Base-by-base conservation (phyloP, 1,140 invertebrate genomes). In the Bemisia tabaci region DNA sequence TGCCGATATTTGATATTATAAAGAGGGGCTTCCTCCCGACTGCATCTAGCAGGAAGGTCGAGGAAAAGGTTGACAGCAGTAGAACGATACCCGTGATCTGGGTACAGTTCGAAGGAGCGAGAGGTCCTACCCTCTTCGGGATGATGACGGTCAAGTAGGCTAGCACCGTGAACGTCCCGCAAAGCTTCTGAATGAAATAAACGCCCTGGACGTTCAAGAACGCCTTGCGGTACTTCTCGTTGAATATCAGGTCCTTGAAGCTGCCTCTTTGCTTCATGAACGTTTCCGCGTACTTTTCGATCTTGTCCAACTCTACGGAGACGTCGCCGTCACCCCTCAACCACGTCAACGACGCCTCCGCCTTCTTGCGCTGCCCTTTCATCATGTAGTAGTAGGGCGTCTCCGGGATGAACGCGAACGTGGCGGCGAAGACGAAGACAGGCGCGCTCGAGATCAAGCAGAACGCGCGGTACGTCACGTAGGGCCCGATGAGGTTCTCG, bases 381-480 rank as follows among this genome's bases (percentile, higher is more conserved):
- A 78, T 77, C 0, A 91, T 76, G 27, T 87, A 78, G 68, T 83
- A 91, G 65, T 85, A 85, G 0, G 93, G 92, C 39, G 89, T 88
- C 74, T 95, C 93, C 0, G 92, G 92, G 79, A 92, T 87, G 62
- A 84, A 84, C 5, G 83, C 64, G 78, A 89, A 88, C 70, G 86
- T 85, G 0, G 82, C 65, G 0, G 89, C 71, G 75, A 91, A 88
- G 0, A 85, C 39, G 0, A 84, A 71, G 0, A 86, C 85, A 39
- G 87, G 73, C 0, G 78, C 75, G 1, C 84, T 77, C 68, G 86
- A 87, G 1, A 83, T 75, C 67, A 87, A 83, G 68, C 87, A 85
- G 23, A 91, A 79, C 1, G 78, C 78, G 23, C 78, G 74, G 77
- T 94, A 93, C 0, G 79, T 78, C 0, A 90, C 79, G 71, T 79